Base-by-base conservation (phyloP, 53 echinoderm and acorn worm genomes). In the Astropecten irregularis region DNA sequence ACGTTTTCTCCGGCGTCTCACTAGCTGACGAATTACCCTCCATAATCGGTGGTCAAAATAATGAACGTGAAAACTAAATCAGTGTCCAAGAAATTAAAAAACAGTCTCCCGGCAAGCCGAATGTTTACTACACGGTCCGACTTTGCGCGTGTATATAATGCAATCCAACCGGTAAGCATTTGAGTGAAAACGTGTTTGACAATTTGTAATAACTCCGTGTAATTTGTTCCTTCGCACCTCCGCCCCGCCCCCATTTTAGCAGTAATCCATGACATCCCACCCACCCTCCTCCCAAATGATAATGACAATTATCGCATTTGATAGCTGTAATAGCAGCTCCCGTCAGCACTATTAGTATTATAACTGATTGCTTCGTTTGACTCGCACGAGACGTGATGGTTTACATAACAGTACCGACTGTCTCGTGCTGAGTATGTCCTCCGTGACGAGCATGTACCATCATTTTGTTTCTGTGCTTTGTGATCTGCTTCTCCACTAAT, bases 131-230 rank as follows among this genome's bases (percentile, higher is more conserved):
- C n/a, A n/a, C n/a, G n/a, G n/a, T n/a, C n/a, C n/a, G n/a, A n/a
- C n/a, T n/a, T n/a, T n/a, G n/a, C n/a, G n/a, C n/a, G n/a, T n/a
- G n/a, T n/a, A n/a, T n/a, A n/a, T n/a, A n/a, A n/a, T n/a, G n/a
- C n/a, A n/a, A n/a, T n/a, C n/a, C n/a, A n/a, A n/a, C n/a, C 62
- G 49, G 16, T 60, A 62, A 62, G 44, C 59, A 79, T 32, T 56
- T 79, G 79, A 79, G 79, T 46, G 79, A 46, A 79, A 79, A 79
- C 38, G 44, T 79, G 79, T 79, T 79, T 61, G 79, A 79, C 79
- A 79, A 62, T 61, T 26, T 63, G 63, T 79, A 79, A 61, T 62
- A 79, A 47, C 61, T 59, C 26, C 79, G 79, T 79, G 79, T 62
- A 79, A 79, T 79, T 79, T 79, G 79, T 79, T 61, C 61, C 20